Percentiles rank a stretch among this genome's conserved stretches.
phyloP scores from a whole-genome alignment of 2,113 vertebrate genomes.

The Cygnus buccinator region DNA sequence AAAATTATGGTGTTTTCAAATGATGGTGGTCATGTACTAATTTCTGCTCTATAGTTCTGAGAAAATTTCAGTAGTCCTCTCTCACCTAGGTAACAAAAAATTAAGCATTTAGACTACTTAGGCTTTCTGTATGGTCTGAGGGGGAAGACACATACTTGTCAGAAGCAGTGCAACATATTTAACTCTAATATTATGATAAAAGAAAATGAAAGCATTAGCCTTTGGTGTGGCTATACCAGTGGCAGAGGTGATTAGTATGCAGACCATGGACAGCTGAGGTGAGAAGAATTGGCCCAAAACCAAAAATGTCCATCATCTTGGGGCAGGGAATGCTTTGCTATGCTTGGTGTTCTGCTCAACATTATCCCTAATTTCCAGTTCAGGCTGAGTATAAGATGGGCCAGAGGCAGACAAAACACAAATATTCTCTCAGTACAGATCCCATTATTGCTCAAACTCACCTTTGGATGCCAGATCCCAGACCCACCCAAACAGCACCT shows the following conservation, averaged over 20 bases:
- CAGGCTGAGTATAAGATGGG: background rate
- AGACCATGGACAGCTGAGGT: background rate
- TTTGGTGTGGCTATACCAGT: background rate
- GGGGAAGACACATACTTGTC: background rate
- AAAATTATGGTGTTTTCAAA: background rate
- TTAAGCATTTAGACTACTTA: background rate
- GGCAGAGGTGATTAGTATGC: background rate
- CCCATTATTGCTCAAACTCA: background rate
- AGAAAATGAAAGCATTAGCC: background rate
- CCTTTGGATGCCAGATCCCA: background rate
- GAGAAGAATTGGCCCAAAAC: background rate
- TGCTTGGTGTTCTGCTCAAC: background rate
- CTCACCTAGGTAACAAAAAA: background rate
- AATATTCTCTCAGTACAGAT: background rate
- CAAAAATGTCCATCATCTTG: background rate
- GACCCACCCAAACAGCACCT: background rate
- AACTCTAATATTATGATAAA: background rate
- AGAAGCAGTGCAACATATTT: background rate
- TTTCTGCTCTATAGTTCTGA: background rate
- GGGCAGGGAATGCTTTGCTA: rapidly evolving
- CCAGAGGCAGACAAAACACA: background rate
- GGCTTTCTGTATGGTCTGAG: background rate
- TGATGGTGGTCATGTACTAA: background rate
- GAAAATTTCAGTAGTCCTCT: background rate
- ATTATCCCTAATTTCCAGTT: background rate